Conservation (phyloP, 2,797 vertebrate genomes). For the Catostomus latipinnis region DNA sequence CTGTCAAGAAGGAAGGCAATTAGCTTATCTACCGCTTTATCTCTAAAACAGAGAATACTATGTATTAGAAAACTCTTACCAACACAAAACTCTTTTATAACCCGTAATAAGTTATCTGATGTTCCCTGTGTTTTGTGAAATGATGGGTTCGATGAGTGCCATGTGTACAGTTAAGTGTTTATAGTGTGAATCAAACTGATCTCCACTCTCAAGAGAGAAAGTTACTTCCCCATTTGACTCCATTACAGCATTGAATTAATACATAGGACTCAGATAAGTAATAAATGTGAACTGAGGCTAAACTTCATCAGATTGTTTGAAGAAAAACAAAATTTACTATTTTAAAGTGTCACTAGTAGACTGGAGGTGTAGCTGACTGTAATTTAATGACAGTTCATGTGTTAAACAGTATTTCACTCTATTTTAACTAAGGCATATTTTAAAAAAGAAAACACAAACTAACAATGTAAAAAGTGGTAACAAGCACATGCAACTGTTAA, state of each 20-base stretch:
- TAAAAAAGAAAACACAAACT: no score
- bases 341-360: no score
- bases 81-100: slow-evolving; percentile 14
- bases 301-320: neutral
- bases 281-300: neutral
- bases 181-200: slow-evolving; percentile 59
- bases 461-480: no score
- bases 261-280: slow-evolving; percentile 29
- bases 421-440: neutral
- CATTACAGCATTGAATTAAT: slow-evolving; percentile 34
- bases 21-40: slow-evolving; percentile 15
- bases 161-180: slow-evolving; percentile 30
- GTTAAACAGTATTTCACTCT: neutral
- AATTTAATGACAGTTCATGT: no score
- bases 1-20: slow-evolving; percentile 19
- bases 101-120: neutral
- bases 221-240: slow-evolving; percentile 45
- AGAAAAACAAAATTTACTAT: neutral
- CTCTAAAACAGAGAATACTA: slow-evolving; percentile 11
- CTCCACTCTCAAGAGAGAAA: slow-evolving; percentile 33
- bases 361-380: no score
- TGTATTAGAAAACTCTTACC: slow-evolving; percentile 11
- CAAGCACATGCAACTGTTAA: no score
- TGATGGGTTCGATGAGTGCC: neutral
- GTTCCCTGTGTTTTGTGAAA: slow-evolving; percentile 32